Percentiles rank a stretch among this genome's conserved stretches.
phyloP scores from a whole-genome alignment of 2,888 invertebrate species.

The Amiota communis region DNA sequence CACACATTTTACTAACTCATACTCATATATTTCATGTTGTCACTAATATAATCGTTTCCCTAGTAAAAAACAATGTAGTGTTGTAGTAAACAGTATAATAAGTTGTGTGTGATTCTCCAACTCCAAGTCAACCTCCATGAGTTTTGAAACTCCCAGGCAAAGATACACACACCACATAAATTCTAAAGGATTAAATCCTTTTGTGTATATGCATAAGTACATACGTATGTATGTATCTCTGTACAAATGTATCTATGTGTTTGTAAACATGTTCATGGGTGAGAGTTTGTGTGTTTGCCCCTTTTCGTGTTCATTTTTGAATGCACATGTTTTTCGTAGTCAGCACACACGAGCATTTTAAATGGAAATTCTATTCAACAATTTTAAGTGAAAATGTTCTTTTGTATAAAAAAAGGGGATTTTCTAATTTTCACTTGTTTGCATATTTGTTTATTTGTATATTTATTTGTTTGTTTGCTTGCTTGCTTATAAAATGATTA shows the following conservation, averaged over 20 bases:
- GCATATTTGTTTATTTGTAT: background rate
- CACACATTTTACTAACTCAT: too few species aligned
- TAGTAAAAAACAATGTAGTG: too few species aligned
- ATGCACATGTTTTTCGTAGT: background rate
- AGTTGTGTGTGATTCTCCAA: too few species aligned
- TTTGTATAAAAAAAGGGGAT: background rate
- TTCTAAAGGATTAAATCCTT: too few species aligned
- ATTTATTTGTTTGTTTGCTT: background rate
- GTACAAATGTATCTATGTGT: slow-evolving; percentile 5
- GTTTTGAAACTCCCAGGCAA: too few species aligned
- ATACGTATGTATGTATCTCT: background rate
- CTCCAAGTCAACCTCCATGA: too few species aligned
- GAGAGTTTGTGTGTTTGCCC: background rate
- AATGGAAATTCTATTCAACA: slow-evolving; percentile 9
- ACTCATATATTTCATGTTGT: too few species aligned
- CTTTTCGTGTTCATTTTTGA: background rate
- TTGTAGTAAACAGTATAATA: too few species aligned
- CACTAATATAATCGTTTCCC: too few species aligned
- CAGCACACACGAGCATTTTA: background rate
- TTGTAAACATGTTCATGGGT: background rate
- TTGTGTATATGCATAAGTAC: background rate
- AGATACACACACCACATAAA: too few species aligned
- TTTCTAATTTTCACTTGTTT: slow-evolving; percentile 1
- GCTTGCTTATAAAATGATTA: slow-evolving; percentile 18
- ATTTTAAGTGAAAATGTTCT: too few species aligned